Evolutionary conservation across 2,797 vertebrate species (phyloP).

Genomic region (Glossophaga mutica): DNA sequence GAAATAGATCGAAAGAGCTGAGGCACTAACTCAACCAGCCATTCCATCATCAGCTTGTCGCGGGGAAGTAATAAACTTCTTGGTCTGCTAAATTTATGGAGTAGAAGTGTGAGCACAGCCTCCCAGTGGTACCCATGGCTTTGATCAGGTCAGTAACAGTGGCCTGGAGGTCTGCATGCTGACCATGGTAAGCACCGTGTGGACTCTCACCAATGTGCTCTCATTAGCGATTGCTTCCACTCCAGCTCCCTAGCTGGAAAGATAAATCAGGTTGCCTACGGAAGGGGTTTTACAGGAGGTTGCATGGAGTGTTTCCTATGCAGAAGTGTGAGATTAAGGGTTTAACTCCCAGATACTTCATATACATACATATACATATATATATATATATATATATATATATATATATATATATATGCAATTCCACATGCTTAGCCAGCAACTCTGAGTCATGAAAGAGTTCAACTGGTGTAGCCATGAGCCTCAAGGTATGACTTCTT

Average conservation of each 20-base stretch:
- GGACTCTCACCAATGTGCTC: neutral
- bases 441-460: neutral
- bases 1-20: constrained; percentile 68
- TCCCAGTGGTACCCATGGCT: constrained; percentile 50
- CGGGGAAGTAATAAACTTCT: constrained; percentile 72
- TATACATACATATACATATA: neutral
- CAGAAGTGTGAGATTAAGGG: neutral
- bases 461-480: neutral
- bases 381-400: neutral
- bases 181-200: constrained; percentile 32
- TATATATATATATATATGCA: neutral
- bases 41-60: constrained; percentile 74
- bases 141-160: constrained; percentile 61
- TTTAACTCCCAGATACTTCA: neutral
- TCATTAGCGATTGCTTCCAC: constrained; percentile 29
- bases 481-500: neutral
- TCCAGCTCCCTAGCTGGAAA: neutral
- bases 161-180: constrained; percentile 49
- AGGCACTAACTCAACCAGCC: constrained; percentile 72
- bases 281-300: neutral
- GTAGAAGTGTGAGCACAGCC: constrained; percentile 59
- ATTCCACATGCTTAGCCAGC: neutral
- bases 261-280: neutral
- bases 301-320: neutral
- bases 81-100: constrained; percentile 72